Conservation (phyloP, 2,888 invertebrate genomes). For the Pantelozetes paolii region DNA sequence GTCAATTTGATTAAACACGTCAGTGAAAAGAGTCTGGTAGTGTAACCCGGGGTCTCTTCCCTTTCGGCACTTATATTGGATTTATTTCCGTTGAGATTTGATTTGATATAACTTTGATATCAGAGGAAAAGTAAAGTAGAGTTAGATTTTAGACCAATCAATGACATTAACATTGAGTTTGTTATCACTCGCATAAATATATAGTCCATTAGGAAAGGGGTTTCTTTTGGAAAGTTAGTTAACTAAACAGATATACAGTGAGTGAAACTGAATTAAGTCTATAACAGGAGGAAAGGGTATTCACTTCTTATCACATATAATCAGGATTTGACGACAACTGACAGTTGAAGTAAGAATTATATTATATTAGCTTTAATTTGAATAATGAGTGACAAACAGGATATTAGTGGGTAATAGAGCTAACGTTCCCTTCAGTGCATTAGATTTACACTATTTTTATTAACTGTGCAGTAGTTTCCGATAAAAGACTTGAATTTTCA, state of each 20-base stretch:
- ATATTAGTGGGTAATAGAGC: constrained; percentile 7
- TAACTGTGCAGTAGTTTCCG: too few relatives aligned
- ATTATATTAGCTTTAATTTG: background rate
- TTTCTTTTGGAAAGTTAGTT: background rate
- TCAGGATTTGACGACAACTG: background rate
- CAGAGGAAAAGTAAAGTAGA: too few relatives aligned
- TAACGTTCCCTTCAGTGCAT: background rate
- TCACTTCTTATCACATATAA: background rate
- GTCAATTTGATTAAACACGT: constrained; percentile 1
- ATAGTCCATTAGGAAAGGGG: background rate
- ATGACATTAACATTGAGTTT: constrained; percentile 19
- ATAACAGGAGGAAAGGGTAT: too few relatives aligned
- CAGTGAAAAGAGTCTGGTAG: too few relatives aligned
- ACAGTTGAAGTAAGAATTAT: background rate
- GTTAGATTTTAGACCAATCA: background rate
- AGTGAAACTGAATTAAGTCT: background rate
- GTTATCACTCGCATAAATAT: background rate
- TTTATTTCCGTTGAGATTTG: constrained; percentile 31
- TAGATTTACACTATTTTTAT: background rate
- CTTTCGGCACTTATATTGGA: constrained; percentile 18
- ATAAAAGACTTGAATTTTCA: background rate
- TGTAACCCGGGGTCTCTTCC: too few relatives aligned
- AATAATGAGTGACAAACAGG: constrained; percentile 10
- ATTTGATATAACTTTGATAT: constrained; percentile 1
- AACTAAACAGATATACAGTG: background rate